These are phyloP conservation scores for Psittacara wagleri DNA, from an alignment of 2,113 vertebrate species.

Conservation along the genomic window DNA sequence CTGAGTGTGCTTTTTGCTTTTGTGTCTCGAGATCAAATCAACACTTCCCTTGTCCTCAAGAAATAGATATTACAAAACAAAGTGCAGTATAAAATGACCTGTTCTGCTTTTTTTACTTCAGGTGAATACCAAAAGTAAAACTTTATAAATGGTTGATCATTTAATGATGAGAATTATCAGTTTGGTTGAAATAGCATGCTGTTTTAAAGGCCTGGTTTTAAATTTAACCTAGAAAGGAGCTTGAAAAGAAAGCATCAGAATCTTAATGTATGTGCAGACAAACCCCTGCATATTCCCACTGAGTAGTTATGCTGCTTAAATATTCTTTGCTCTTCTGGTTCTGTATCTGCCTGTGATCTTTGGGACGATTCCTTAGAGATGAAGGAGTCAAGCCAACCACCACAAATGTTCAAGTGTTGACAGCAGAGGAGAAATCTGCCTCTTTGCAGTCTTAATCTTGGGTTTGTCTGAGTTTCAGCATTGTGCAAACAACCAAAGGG, in stretches of 20 bases:
- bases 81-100: neutral
- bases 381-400: slow-evolving; percentile 16
- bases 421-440: neutral
- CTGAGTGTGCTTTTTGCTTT: neutral
- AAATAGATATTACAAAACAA: neutral
- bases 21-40: neutral
- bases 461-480: neutral
- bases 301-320: slow-evolving; percentile 7
- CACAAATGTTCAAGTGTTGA: slow-evolving; percentile 26
- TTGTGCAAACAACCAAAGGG: neutral
- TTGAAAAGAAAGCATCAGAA: neutral
- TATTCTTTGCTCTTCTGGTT: slow-evolving; percentile 33
- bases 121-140: neutral
- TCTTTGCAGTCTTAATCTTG: neutral
- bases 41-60: neutral
- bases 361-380: neutral
- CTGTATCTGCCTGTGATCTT: slow-evolving; percentile 20
- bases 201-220: neutral
- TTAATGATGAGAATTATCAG: neutral
- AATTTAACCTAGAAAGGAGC: neutral
- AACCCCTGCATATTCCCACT: slow-evolving; percentile 16
- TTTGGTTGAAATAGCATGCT: neutral
- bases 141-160: neutral
- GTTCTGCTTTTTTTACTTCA: neutral
- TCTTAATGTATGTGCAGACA: neutral